phyloP scores from a whole-genome alignment of 2,888 invertebrate species.

The Caenorhabditis zanzibari region DNA sequence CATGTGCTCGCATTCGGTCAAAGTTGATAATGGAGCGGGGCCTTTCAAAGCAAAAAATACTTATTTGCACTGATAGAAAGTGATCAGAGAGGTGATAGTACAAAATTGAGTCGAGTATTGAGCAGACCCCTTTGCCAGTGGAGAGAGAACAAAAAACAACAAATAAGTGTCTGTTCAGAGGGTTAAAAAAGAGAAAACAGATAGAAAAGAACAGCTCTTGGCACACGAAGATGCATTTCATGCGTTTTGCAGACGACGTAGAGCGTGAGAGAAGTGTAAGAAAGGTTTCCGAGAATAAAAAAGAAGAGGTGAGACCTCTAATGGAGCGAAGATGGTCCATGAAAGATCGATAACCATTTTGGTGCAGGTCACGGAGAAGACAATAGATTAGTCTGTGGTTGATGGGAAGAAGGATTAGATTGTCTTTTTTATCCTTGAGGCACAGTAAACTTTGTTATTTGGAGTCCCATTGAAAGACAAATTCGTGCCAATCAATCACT shows the following conservation, averaged over 20 bases:
- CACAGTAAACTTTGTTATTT: neutral
- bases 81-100: conserved; percentile 32
- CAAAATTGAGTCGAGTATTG: conserved; percentile 33
- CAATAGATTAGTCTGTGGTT: too few relatives aligned
- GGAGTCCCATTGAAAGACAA: neutral
- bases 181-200: neutral
- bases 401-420: too few relatives aligned
- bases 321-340: too few relatives aligned
- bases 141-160: conserved; percentile 5
- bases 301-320: too few relatives aligned
- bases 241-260: neutral
- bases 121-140: conserved; percentile 12
- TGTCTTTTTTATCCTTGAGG: too few relatives aligned
- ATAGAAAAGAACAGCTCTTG: neutral
- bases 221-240: conserved; percentile 17
- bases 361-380: too few relatives aligned
- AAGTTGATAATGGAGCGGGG: conserved; percentile 30
- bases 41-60: conserved; percentile 1
- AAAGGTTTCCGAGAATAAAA: too few relatives aligned
- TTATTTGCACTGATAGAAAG: conserved; percentile 26
- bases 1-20: conserved; percentile 17
- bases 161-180: conserved; percentile 13
- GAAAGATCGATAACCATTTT: too few relatives aligned
- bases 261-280: neutral
- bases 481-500: neutral